Conservation (phyloP, 2,888 invertebrate species). For the Lasius platythorax region DNA sequence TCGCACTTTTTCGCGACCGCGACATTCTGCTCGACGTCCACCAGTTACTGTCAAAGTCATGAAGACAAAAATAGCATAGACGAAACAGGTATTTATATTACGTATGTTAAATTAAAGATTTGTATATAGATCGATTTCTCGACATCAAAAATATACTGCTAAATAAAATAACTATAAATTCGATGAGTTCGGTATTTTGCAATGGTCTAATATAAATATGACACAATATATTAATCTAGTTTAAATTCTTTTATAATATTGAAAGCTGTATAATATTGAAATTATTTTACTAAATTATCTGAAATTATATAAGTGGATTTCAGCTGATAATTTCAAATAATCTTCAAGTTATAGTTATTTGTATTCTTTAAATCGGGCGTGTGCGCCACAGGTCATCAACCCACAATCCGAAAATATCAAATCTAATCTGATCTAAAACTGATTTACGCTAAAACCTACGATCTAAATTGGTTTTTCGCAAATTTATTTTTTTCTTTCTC, state of each 20-base stretch:
- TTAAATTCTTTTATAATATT: background rate
- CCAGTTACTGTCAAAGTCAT: background rate
- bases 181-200: too few relatives aligned
- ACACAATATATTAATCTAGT: background rate
- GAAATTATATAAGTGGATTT: background rate
- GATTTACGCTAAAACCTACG: background rate
- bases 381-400: background rate
- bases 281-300: background rate
- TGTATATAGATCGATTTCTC: background rate
- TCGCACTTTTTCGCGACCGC: conserved; percentile 10
- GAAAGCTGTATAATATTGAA: background rate
- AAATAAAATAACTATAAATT: conserved; percentile 2
- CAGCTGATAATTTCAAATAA: background rate
- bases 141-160: background rate
- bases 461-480: background rate
- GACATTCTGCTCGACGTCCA: background rate
- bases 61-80: conserved; percentile 8
- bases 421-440: conserved; percentile 4
- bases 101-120: background rate
- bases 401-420: conserved; percentile 2
- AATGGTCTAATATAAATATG: background rate
- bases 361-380: background rate
- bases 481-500: background rate
- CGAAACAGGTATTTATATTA: background rate
- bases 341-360: background rate